Conservation (phyloP, 2,888 invertebrate genomes). For the Hyalella azteca region DNA sequence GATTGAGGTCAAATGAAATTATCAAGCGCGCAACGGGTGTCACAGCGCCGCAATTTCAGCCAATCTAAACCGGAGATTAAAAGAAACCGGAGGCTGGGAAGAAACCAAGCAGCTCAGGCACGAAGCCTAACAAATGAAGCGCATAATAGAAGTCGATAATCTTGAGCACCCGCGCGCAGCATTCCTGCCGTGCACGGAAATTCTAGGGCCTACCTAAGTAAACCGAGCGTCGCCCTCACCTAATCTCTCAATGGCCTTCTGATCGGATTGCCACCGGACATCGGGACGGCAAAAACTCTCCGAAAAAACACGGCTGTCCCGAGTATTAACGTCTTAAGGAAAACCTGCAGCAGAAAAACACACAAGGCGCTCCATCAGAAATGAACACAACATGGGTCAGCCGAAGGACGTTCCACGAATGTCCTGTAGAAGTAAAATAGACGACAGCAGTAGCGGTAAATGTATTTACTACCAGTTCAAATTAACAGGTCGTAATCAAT, state of each 20-base stretch:
- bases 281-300: background rate
- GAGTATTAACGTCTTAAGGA: constrained; percentile 13
- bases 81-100: no score
- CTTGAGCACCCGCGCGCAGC: background rate
- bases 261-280: constrained; percentile 37
- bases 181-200: constrained; percentile 1
- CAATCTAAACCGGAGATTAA: no score
- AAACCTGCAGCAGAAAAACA: background rate
- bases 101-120: background rate
- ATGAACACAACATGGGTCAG: background rate
- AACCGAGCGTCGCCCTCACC: constrained; percentile 17
- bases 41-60: no score
- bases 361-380: constrained; percentile 20
- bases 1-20: no score
- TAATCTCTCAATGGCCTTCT: constrained; percentile 36
- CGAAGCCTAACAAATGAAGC: background rate
- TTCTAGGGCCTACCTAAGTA: constrained; percentile 31
- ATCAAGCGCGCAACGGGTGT: no score
- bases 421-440: background rate
- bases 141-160: constrained; percentile 27
- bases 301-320: constrained; percentile 8
- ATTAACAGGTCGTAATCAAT: no score
- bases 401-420: background rate
- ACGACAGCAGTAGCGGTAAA: no score
- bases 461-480: no score